Evolutionary conservation across 2,888 invertebrate genomes (phyloP), one percentile per base, ranked within the genome.

Genomic region (Amblyjoppa fuscipennis): DNA sequence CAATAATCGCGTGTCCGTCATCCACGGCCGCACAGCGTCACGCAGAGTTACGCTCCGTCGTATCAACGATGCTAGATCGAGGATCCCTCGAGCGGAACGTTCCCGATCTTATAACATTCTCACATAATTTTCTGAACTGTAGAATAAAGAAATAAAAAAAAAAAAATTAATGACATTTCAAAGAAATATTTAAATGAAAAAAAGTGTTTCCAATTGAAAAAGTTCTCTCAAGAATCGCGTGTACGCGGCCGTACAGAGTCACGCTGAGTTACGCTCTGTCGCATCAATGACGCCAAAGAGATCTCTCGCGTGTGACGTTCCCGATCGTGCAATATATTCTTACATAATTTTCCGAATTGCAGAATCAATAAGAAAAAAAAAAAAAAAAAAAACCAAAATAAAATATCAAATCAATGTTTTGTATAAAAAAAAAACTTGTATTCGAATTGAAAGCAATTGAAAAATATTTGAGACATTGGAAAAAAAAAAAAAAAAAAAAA

Each of bases 161-260:
- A 11, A 11, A 1, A 11, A 9, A 41, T 41, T 41, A 41, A 41
- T 20, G 20, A 20, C 20, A 41, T 11, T 41, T 41, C 41, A 41
- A 9, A 11, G 0, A 41, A 41, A 11, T 41, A 2, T 6, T 6
- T 6, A 34, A 34, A 34, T 3, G 20, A 20, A 11, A 11, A 41
- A 11, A 4, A 41, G 9, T 11, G 9, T 41, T 41, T 41, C 11
- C 9, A 41, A 41, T 41, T 2, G 0, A 9, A 11, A 41, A 41
- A 41, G 11, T 1, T 34, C 69, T 81, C 68, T 74, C 69, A 85
- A 78, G 73, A 78, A 81, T 74, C 45, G 77, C 69, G 74, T 77
- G 56, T 56, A 2, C 56, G 25, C 71, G 51, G 16, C n/a, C 25
- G 53, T 45, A 45, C 20, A 34, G 25, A 56, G 49, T 56, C 41